phyloP scores from a whole-genome alignment of 2,113 vertebrate genomes.

The Anguilla rostrata region DNA sequence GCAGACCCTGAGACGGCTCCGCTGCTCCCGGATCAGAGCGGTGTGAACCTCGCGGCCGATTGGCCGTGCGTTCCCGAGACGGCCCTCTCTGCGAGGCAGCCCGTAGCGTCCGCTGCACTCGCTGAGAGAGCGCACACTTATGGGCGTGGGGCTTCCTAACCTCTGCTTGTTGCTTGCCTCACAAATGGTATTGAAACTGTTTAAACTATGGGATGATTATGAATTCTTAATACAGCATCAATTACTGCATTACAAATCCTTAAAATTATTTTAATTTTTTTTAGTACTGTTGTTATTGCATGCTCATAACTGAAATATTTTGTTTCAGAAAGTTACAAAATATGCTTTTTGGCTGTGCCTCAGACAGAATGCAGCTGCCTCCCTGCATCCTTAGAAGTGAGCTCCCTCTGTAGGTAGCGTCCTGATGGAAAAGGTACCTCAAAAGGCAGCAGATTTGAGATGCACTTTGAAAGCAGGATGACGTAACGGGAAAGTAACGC shows the following conservation, averaged over 20 bases:
- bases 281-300: not conserved
- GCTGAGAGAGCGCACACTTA: not conserved
- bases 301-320: not conserved
- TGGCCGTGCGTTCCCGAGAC: not conserved
- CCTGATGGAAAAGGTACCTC: too few relatives aligned
- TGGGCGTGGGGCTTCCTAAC: not conserved
- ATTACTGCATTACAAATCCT: not conserved
- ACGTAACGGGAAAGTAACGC: too few relatives aligned
- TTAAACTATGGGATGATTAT: not conserved
- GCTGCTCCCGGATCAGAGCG: slow-evolving; percentile 26
- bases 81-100: not conserved
- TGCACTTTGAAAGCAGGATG: too few relatives aligned
- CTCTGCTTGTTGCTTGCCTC: not conserved
- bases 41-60: not conserved
- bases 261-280: not conserved
- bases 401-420: too few relatives aligned
- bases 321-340: too few relatives aligned
- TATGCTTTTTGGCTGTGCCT: too few relatives aligned
- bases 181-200: not conserved
- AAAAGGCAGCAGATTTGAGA: too few relatives aligned
- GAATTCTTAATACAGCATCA: not conserved
- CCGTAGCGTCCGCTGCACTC: not conserved
- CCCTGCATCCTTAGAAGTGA: too few relatives aligned
- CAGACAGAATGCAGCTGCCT: too few relatives aligned
- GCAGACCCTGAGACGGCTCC: slow-evolving; percentile 27